These are phyloP conservation scores for Theocolax elegans DNA, from an alignment of 1,140 invertebrate genomes.

Conservation along the genomic window DNA sequence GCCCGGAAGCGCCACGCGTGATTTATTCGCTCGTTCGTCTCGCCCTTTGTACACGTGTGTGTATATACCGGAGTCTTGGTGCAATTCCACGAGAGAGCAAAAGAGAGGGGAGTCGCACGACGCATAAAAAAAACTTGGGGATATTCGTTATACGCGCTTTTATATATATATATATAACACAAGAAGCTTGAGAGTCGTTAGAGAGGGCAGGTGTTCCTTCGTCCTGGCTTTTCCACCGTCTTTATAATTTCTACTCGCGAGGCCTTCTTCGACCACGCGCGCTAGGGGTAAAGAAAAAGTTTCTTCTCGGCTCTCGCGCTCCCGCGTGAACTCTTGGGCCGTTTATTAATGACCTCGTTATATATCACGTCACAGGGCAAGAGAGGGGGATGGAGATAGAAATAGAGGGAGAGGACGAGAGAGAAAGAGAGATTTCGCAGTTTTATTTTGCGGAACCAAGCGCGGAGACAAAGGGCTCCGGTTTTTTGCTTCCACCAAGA, in stretches of 20 bases:
- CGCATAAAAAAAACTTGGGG: background rate
- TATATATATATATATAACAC: no score
- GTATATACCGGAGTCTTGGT: no score
- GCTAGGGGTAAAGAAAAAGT: background rate
- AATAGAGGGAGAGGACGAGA: no score
- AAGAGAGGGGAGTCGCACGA: background rate
- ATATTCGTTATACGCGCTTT: conserved; percentile 5
- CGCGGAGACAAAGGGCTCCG: no score
- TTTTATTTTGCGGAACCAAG: no score
- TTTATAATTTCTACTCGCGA: conserved; percentile 26
- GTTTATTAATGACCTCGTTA: conserved; percentile 23
- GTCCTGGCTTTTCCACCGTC: background rate
- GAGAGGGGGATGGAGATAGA: no score
- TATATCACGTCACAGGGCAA: conserved; percentile 17
- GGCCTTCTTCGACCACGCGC: background rate
- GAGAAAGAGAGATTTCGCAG: no score
- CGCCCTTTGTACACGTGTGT: conserved; percentile 17
- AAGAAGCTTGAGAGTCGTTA: background rate
- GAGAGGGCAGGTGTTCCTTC: conserved; percentile 23
- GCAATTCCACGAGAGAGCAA: background rate
- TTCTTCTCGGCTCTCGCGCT: background rate
- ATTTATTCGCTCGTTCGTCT: conserved; percentile 41
- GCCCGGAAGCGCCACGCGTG: conserved; percentile 41
- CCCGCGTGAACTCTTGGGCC: background rate
- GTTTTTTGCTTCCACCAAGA: no score